phyloP scores from a whole-genome alignment of 2,113 vertebrate species.

The Cebus imitator region DNA sequence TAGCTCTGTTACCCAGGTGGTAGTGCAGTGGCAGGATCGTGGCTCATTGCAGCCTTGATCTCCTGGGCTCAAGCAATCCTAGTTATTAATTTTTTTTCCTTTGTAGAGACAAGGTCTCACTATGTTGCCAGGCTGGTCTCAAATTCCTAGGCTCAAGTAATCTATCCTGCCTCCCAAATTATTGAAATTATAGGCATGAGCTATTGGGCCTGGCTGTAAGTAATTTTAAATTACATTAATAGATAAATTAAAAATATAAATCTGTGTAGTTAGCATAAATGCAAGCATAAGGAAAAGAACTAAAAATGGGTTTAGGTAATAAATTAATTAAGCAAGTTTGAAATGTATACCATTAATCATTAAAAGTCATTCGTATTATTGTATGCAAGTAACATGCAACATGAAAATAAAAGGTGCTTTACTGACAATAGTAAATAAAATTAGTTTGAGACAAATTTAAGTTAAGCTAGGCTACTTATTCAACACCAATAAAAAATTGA shows the following conservation, averaged over 20 bases:
- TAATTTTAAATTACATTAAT: neutral
- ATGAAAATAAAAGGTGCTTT: neutral
- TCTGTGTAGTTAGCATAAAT: neutral
- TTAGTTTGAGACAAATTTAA: neutral
- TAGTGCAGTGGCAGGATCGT: too few relatives aligned
- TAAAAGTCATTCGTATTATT: neutral
- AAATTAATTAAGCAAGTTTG: neutral
- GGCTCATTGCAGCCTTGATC: too few relatives aligned
- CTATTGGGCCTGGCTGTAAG: too few relatives aligned
- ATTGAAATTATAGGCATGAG: too few relatives aligned
- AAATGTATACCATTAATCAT: neutral
- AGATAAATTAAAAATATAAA: neutral
- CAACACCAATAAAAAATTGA: neutral
- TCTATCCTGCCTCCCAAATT: too few relatives aligned
- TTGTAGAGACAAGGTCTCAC: too few relatives aligned
- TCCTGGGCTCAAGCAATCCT: too few relatives aligned
- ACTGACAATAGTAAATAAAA: neutral
- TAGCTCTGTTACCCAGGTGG: too few relatives aligned
- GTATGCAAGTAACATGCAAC: neutral
- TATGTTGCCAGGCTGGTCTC: too few relatives aligned
- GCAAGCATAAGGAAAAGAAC: neutral
- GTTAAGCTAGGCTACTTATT: neutral
- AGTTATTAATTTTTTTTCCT: too few relatives aligned
- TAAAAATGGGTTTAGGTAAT: neutral
- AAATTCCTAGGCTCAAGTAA: too few relatives aligned